Percentiles rank a stretch among this genome's conserved stretches.
phyloP scores from a whole-genome alignment of 2,113 vertebrate genomes.

The Oreocharis arfaki region DNA sequence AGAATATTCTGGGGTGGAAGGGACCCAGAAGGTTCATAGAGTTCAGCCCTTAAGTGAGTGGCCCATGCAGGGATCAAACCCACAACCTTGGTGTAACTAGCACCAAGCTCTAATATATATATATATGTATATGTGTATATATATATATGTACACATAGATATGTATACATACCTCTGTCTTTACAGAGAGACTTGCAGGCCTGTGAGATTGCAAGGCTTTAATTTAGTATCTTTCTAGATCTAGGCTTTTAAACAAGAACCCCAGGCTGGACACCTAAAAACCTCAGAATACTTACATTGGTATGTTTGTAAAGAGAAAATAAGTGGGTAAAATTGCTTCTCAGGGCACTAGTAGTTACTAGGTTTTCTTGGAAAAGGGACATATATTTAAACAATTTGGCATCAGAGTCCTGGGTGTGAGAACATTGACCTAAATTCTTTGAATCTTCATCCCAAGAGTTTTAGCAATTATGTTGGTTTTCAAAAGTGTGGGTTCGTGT shows the following conservation, averaged over 20 bases:
- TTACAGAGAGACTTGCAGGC: not conserved
- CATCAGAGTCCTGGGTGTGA: not conserved
- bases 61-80: not conserved
- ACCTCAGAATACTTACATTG: not conserved
- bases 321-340: not conserved
- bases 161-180: not conserved
- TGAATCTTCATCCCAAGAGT: not conserved
- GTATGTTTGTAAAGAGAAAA: not conserved
- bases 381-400: not conserved
- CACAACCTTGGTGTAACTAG: not conserved
- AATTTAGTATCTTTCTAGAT: not conserved
- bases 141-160: not conserved
- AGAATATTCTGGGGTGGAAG: not conserved
- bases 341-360: not conserved
- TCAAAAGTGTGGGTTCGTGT: not conserved
- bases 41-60: not conserved
- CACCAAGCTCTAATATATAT: not conserved
- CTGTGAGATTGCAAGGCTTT: not conserved
- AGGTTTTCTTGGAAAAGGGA: not conserved
- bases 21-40: accelerated
- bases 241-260: not conserved
- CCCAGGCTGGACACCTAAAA: not conserved
- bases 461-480: not conserved
- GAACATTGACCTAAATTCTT: not conserved
- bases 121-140: no score